These are phyloP conservation scores for Paedocypris sp. DNA, from an alignment of 2,113 vertebrate genomes.

Conservation along the genomic window DNA sequence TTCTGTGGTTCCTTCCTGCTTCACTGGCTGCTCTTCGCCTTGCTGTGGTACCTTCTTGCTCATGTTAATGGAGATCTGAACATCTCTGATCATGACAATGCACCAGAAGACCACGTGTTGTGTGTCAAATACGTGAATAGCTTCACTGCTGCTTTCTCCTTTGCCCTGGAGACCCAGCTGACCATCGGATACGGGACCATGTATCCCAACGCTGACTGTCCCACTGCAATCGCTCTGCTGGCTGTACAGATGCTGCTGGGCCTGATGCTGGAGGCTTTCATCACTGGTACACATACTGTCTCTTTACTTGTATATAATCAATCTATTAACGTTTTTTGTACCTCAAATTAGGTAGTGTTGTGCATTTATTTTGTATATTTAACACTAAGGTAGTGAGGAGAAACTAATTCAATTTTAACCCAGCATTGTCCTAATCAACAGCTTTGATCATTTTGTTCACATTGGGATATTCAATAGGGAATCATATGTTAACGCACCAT, in stretches of 20 bases:
- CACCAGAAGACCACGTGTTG: conserved; percentile 84
- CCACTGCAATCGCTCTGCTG: conserved; percentile 83
- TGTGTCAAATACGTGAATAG: conserved; percentile 94
- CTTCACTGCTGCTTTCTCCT: conserved; percentile 92
- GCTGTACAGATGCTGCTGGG: conserved; percentile 95
- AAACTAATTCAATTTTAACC: too few relatives aligned
- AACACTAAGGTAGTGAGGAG: too few relatives aligned
- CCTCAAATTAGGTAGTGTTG: too few relatives aligned
- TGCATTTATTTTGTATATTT: too few relatives aligned
- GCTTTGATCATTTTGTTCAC: too few relatives aligned
- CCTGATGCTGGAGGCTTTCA: conserved; percentile 93
- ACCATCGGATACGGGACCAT: conserved; percentile 97
- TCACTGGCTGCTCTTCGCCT: conserved; percentile 93
- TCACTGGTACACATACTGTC: conserved; percentile 75
- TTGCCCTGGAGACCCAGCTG: conserved; percentile 93
- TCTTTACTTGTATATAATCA: background rate
- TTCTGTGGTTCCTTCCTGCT: conserved; percentile 86
- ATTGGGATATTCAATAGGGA: too few relatives aligned
- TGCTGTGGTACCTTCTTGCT: conserved; percentile 90
- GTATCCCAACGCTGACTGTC: conserved; percentile 93
- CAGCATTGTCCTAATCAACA: too few relatives aligned
- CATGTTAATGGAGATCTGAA: conserved; percentile 88
- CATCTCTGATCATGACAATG: conserved; percentile 74
- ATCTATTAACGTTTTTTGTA: too few relatives aligned
- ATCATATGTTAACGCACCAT: too few relatives aligned